Base-by-base conservation (phyloP, 2,797 vertebrate genomes). In the Tadarida brasiliensis region DNA sequence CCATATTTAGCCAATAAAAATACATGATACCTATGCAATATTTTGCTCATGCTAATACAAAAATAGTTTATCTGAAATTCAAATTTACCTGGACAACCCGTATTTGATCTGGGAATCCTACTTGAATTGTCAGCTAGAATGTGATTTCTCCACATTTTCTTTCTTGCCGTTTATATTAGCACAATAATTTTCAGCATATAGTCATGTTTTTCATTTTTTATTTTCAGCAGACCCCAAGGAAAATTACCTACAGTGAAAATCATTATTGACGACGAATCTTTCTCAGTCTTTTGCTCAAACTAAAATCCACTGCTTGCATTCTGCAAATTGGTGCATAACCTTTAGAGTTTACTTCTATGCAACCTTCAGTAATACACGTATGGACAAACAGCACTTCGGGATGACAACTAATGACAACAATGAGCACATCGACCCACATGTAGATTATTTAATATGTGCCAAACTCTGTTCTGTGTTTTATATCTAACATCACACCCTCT, bases 131-230 rank as follows among this genome's bases (percentile, higher is more conserved):
- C 22, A 83, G 51, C 4, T 4, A 76, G 74, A 84, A 80, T 24
- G 5, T 54, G 47, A 80, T 63, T 92, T 84, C 22, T 65, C 35
- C 24, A 26, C 70, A 67, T 71, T 96, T 89, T 78, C 22, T 71
- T 92, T 67, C 30, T 94, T 87, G 57, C 7, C 2, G 28, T 93
- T 93, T 49, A 67, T n/a, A 74, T 30, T 83, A 83, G 39, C 78
- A 86, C 54, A 95, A 93, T 89, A 84, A 91, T 91, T 91, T 85
- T 96, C 33, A 94, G 71, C 83, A 89, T 71, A 89, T 76, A 39
- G 59, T 65, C 35, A 63, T 61, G 56, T 19, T 93, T 93, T 94
- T 71, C 57, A 56, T 89, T 78, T 78, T 80, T 57, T 59, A 39
- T 76, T 91, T 67, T 95, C 65, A 95, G 59, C 80, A 94, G 20